Percentiles rank a stretch among this genome's conserved stretches.
These are phyloP conservation scores for Bolinopsis microptera DNA, from an alignment of 37 sponge, comb jelly and placozoan genomes.

Conservation along the genomic window DNA sequence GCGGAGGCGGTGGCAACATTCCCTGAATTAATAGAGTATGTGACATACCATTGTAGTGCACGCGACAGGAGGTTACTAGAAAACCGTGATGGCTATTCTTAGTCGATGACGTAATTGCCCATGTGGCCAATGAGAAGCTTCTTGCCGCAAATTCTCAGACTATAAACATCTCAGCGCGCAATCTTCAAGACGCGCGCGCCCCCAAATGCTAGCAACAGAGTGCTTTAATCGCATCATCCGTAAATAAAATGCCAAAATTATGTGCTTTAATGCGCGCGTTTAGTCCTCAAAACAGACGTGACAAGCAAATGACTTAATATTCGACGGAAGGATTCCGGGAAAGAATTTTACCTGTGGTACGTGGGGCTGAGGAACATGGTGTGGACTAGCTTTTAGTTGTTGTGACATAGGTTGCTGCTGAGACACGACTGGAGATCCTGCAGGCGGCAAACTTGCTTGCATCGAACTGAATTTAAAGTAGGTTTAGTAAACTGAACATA, in stretches of 20 bases:
- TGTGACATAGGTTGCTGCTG: not conserved
- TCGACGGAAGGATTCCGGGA: no score
- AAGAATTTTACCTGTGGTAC: not conserved
- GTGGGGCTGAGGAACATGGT: not conserved
- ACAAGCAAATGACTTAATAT: no score
- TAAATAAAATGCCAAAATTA: slow-evolving; percentile 13
- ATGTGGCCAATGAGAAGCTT: not conserved
- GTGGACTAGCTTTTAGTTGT: not conserved
- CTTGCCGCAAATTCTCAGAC: not conserved
- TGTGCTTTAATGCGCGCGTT: slow-evolving; percentile 39
- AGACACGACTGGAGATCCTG: not conserved
- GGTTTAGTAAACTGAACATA: not conserved
- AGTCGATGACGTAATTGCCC: not conserved
- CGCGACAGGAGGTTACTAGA: not conserved
- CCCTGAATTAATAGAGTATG: not conserved
- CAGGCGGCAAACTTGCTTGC: not conserved
- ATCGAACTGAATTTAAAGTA: not conserved
- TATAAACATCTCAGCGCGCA: not conserved
- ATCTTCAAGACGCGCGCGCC: not conserved
- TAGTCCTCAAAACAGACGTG: no score
- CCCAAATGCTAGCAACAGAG: not conserved
- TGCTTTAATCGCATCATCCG: not conserved
- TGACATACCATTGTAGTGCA: not conserved
- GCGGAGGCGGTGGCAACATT: slow-evolving; percentile 42
- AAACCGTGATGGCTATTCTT: not conserved